Base-by-base conservation (phyloP, 1,140 invertebrate species). In the Temnothorax longispinosus region DNA sequence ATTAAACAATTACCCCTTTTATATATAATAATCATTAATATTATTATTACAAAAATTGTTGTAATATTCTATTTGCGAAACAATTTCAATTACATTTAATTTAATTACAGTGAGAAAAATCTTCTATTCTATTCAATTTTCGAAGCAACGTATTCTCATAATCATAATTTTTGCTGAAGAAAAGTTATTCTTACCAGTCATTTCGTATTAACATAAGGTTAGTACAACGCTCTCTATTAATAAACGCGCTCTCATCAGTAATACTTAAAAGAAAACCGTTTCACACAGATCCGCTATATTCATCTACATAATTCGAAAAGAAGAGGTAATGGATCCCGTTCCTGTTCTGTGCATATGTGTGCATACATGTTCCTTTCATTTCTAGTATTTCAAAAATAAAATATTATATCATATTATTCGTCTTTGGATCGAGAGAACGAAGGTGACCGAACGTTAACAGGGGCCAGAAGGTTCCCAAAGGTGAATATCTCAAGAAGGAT, bases 141-240 rank as follows among this genome's bases (percentile, higher is more conserved):
- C 6, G 15, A 58, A 76, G 10, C 0, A 32, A 27, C 60, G 8
- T 44, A 15, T 8, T 62, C 8, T 77, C 21, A 32, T 62, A 60
- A 77, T 18, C 2, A 27, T 27, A 11, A 21, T 21, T 41, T 4
- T 15, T 11, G 21, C 8, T 67, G 6, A 69, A 69, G 52, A 52
- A 67, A 54, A 69, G 69, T 69, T 44, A 32, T 44, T 54, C n/a
- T 64, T 52, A n/a, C 2, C 21, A 38, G n/a, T 65, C 10, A n/a
- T 27, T 13, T 11, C 6, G 54, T 88, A 80, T 47, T 72, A 56
- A 87, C 52, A 38, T 87, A 81, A 8, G 52, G 69, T 32, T 52
- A 41, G 50, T 81, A 64, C 67, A 69, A 81, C 1, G 52, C 67
- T 75, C 67, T 75, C 54, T 50, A 81, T 88, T 84, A 88, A 88